These are phyloP conservation scores for Girardinus metallicus DNA, from an alignment of 2,797 vertebrate genomes.

Conservation along the genomic window DNA sequence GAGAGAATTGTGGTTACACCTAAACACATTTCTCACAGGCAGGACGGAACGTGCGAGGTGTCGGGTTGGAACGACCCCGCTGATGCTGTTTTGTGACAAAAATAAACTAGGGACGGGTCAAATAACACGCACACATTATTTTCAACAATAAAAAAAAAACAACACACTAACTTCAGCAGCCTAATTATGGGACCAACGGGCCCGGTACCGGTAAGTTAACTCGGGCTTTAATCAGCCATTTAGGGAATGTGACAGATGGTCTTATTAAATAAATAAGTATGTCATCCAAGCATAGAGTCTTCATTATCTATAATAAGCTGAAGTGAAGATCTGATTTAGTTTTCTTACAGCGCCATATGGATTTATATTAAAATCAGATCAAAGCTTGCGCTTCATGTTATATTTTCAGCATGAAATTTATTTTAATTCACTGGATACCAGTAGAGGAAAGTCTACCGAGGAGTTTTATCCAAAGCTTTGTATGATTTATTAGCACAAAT, in stretches of 20 bases:
- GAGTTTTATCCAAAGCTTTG: background rate
- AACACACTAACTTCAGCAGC: background rate
- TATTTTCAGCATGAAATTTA: background rate
- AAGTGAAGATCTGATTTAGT: background rate
- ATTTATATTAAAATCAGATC: background rate
- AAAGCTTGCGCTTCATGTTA: background rate
- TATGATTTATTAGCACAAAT: background rate
- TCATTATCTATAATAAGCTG: background rate
- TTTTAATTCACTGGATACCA: background rate
- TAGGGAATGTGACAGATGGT: conserved; percentile 2
- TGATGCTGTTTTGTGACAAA: background rate
- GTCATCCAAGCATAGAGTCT: background rate
- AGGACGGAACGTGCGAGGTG: background rate
- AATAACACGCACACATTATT: background rate
- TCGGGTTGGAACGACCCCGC: background rate
- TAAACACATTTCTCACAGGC: background rate
- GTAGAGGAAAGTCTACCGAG: background rate
- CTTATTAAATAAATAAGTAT: conserved; percentile 4
- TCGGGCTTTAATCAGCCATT: background rate
- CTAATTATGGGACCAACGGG: background rate
- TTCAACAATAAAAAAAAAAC: conserved; percentile 1
- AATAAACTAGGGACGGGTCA: background rate
- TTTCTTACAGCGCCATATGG: background rate
- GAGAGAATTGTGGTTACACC: conserved; percentile 5
- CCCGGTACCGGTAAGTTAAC: background rate